Evolutionary conservation across 2,888 invertebrate species (phyloP), one percentile per base, ranked within the genome.

Genomic region (Creontiades dilutus): DNA sequence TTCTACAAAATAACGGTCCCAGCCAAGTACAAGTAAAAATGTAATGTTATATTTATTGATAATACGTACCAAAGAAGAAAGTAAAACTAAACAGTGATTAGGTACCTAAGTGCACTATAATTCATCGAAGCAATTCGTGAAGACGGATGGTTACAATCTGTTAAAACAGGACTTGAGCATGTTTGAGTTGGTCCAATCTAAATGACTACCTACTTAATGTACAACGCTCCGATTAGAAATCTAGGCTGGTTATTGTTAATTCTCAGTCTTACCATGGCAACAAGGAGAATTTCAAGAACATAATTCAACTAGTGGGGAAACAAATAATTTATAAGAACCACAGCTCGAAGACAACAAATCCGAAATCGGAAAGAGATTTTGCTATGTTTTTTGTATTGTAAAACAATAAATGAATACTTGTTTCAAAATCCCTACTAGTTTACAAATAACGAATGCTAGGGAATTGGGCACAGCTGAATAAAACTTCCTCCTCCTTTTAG

Each of bases 141-240:
- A 78, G 78, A 78, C 78, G 78, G 78, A 68, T 68, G 68, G 23
- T 68, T 68, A 68, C 68, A 12, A 27, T 23, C 19, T n/a, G 68
- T 68, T 23, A 28, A 78, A 19, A 52, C 82, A 82, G 82, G 19
- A 82, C 82, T 82, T 82, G 82, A 82, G 82, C 82, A 82, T 46
- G 27, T 19, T 11, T 52, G 52, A 47, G 19, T 52, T 82, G 82
- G 82, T 82, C 82, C 82, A 48, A 52, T 52, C 82, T 78, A 78
- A 19, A 23, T 23, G 68, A 46, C 37, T 78, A 37, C 37, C 37
- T 37, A 37, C 37, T 37, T 37, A 78, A 78, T 14, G 27, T 37
- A 78, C 37, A 78, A 46, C 78, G 68, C 23, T 23, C 68, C 12
- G 68, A 68, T 68, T 68, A 19, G 68, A 68, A 27, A 12, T 23